Percentiles rank a stretch among this genome's conserved stretches.
These are phyloP conservation scores for Pachydiplax longipennis DNA, from an alignment of 2,888 invertebrate species.

Conservation along the genomic window DNA sequence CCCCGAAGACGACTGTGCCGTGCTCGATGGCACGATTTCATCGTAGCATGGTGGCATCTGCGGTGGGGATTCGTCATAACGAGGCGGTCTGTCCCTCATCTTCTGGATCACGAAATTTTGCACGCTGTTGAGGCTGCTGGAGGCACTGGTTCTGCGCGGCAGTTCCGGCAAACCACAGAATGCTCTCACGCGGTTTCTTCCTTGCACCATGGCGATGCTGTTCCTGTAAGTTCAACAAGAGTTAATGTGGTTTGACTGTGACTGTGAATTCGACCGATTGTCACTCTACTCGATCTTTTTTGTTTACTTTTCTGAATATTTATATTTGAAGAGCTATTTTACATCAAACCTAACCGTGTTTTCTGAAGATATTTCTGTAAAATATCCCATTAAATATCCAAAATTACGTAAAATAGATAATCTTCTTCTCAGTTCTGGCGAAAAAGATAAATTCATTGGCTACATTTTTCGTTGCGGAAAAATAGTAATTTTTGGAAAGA, in stretches of 20 bases:
- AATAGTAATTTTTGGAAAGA: too few relatives aligned
- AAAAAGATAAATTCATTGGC: too few relatives aligned
- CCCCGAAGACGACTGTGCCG: background rate
- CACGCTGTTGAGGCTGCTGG: constrained; percentile 51
- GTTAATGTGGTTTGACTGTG: background rate
- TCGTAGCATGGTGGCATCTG: constrained; percentile 55
- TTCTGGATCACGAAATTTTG: constrained; percentile 53
- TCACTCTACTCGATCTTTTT: background rate
- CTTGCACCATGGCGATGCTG: background rate
- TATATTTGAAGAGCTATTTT: too few relatives aligned
- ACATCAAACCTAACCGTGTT: too few relatives aligned
- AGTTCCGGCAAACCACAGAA: background rate
- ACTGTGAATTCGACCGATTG: background rate
- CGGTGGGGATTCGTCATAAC: constrained; percentile 54
- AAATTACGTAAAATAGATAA: too few relatives aligned
- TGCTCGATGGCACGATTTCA: background rate
- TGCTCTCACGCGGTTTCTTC: background rate
- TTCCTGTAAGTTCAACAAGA: background rate
- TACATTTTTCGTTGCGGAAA: too few relatives aligned
- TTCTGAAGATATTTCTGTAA: too few relatives aligned
- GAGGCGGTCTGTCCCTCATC: constrained; percentile 56
- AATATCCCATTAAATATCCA: too few relatives aligned
- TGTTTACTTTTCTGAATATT: too few relatives aligned
- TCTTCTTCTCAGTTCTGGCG: too few relatives aligned
- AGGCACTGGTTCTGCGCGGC: constrained; percentile 36